These are phyloP conservation scores for Hylaea fasciaria DNA, from an alignment of 2,888 invertebrate species.

Conservation along the genomic window DNA sequence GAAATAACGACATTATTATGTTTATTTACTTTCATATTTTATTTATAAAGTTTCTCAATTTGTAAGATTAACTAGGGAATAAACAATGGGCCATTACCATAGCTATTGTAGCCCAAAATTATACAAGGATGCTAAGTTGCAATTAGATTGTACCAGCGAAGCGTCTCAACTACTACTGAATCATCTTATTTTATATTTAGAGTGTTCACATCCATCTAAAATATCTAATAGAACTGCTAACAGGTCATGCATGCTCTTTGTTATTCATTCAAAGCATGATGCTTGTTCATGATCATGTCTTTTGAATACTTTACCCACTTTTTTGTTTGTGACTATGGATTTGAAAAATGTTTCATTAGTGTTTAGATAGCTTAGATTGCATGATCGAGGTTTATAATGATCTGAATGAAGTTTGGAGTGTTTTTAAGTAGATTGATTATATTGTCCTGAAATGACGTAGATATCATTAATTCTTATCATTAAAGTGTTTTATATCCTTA, in stretches of 20 bases:
- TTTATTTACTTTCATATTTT: no score
- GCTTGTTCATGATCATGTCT: conserved; percentile 13
- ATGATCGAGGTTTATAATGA: neutral
- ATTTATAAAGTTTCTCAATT: no score
- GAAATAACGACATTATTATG: no score
- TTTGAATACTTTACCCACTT: neutral
- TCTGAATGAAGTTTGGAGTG: neutral
- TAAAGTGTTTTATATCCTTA: no score
- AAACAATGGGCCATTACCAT: no score
- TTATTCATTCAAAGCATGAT: conserved; percentile 16
- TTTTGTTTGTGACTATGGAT: conserved; percentile 6
- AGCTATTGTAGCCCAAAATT: no score
- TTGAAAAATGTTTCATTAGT: neutral
- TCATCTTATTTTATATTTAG: no score
- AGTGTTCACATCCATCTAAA: conserved; percentile 1
- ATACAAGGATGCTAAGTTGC: no score
- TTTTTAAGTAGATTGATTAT: neutral
- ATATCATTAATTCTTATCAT: no score
- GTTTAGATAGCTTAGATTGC: neutral
- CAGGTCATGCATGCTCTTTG: conserved; percentile 22
- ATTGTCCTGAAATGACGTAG: conserved; percentile 4
- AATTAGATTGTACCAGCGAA: no score
- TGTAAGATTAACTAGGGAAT: no score
- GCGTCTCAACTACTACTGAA: no score
- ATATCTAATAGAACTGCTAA: conserved; percentile 23